Evolutionary conservation across 2,113 vertebrate genomes (phyloP).

Genomic region (Paradoxurus hermaphroditus): DNA sequence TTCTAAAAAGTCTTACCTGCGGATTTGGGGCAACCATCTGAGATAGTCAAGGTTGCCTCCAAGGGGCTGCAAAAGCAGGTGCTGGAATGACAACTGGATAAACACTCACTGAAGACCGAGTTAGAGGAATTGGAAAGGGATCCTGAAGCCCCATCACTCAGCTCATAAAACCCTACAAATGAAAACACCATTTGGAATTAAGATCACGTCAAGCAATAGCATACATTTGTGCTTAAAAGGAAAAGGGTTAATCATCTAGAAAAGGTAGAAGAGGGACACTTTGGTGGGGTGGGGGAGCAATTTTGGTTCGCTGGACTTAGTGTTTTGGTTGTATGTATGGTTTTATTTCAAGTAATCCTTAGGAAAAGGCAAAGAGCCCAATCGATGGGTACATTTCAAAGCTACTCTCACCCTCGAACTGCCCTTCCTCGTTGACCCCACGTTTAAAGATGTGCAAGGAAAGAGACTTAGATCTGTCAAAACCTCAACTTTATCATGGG

Average conservation of each 20-base stretch:
- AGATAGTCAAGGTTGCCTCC: slow-evolving; percentile 89
- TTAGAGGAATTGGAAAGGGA: slow-evolving; percentile 98
- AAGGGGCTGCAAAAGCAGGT: slow-evolving; percentile 93
- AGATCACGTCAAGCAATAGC: slow-evolving; percentile 67
- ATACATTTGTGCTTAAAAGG: slow-evolving; percentile 27
- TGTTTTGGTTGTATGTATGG: neutral
- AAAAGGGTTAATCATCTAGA: slow-evolving; percentile 37
- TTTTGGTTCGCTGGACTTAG: slow-evolving; percentile 47
- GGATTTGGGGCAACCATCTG: slow-evolving; percentile 90
- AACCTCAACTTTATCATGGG: neutral
- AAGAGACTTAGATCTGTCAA: slow-evolving; percentile 26
- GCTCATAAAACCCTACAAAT: slow-evolving; percentile 95
- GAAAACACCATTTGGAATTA: slow-evolving; percentile 75
- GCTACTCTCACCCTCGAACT: slow-evolving; percentile 10
- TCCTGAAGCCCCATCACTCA: slow-evolving; percentile 93
- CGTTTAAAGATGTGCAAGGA: slow-evolving; percentile 50
- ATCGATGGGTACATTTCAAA: slow-evolving; percentile 24
- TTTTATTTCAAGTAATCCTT: slow-evolving; percentile 36
- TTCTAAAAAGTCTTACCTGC: slow-evolving; percentile 86
- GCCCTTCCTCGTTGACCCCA: neutral
- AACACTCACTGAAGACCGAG: slow-evolving; percentile 97
- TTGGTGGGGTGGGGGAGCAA: neutral
- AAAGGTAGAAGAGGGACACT: slow-evolving; percentile 24
- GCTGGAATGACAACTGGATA: slow-evolving; percentile 94
- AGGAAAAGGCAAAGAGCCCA: neutral